Percentiles rank a stretch among this genome's conserved stretches.
Evolutionary conservation across 2,797 vertebrate species (phyloP).

Genomic region (Pampus argenteus): DNA sequence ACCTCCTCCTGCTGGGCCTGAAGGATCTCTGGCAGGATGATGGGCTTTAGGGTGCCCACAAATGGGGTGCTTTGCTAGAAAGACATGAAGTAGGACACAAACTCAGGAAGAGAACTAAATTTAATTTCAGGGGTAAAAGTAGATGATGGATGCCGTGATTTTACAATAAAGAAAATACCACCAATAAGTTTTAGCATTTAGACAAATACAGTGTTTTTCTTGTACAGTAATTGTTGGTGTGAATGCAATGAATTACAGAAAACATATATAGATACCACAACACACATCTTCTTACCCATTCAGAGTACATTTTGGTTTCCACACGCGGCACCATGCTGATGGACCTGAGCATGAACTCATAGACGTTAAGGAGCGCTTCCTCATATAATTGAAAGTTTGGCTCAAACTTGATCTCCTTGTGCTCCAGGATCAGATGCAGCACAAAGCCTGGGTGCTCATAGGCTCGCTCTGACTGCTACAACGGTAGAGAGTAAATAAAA

Average conservation of each 20-base stretch:
- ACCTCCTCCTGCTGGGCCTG: constrained; percentile 83
- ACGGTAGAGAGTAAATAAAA: constrained; percentile 6
- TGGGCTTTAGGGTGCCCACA: constrained; percentile 83
- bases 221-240: too few relatives aligned
- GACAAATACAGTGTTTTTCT: too few relatives aligned
- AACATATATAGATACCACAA: neutral
- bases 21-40: constrained; percentile 87
- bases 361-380: constrained; percentile 84
- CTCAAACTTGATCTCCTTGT: constrained; percentile 86
- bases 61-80: constrained; percentile 73
- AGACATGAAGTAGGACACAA: neutral
- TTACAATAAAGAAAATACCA: neutral
- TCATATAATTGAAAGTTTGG: constrained; percentile 86
- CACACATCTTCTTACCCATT: constrained; percentile 83
- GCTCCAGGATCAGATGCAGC: constrained; percentile 85
- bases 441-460: constrained; percentile 88
- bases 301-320: constrained; percentile 87
- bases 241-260: too few relatives aligned
- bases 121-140: neutral
- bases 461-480: constrained; percentile 81
- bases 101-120: neutral
- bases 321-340: constrained; percentile 86
- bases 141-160: neutral
- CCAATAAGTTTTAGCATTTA: neutral
- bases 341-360: constrained; percentile 86